Base-by-base conservation (phyloP, 1,140 invertebrate genomes). In the Drosophila jambulina region DNA sequence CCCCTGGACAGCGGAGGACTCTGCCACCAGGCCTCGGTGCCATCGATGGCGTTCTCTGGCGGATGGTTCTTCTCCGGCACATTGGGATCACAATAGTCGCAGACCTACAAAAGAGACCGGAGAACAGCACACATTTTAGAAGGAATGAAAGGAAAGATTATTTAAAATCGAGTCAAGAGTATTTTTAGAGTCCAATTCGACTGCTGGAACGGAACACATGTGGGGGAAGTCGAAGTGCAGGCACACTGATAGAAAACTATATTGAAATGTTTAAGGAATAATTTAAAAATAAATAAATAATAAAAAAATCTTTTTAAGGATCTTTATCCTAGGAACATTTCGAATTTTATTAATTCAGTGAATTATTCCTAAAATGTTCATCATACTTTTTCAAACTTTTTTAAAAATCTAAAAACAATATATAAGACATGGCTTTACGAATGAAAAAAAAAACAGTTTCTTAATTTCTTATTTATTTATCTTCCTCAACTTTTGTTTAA, bases 1-100 rank as follows among this genome's bases (percentile, higher is more conserved):
- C 98, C 98, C 84, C 99, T 94, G 13, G 99, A 99, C n/a, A 99
- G 94, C 4, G 99, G 99, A 2, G 99, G 99, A 93, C 97, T 98
- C 93, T 99, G 98, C 98, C 98, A 99, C 98, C 98, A 99, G 25
- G 96, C 96, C 92, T 98, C 97, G 88, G 96, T 97, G 51, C 98
- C 98, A 91, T 99, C 98, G 45, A 99, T 98, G 3, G 98, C 98
- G 94, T 96, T 96, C 87, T 97, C 95, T 1, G 98, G 95, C 1
- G 97, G 97, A 94, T 99, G 99, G 51, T 94, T 95, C 91, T 97
- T 96, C 48, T 95, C 95, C 6, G 95, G 95, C 71, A 94, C 94
- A 42, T 94, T 95, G 12, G 96, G 95, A 93, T 98, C 96, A 93
- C 99, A 99, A 71, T 95, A 95, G 93, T 99, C 98, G 93, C 99